These are phyloP conservation scores for Petromus typicus DNA, from an alignment of 2,113 vertebrate species.

Conservation along the genomic window DNA sequence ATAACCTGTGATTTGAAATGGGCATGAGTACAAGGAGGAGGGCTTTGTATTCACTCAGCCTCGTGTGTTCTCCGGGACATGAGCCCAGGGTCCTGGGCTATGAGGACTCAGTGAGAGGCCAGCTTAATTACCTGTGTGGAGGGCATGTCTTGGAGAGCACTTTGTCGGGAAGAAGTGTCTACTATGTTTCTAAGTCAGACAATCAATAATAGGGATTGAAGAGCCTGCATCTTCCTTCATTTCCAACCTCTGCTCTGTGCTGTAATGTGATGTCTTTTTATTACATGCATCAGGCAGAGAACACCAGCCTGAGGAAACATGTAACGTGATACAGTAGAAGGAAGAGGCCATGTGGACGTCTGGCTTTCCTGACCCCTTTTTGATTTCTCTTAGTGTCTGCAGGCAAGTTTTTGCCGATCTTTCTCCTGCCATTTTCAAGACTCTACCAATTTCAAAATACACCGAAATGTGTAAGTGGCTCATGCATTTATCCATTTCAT, in stretches of 20 bases:
- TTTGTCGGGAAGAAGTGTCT: neutral
- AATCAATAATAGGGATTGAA: neutral
- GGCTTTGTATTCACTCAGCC: neutral
- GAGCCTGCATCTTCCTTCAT: neutral
- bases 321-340: no score
- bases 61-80: neutral
- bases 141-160: neutral
- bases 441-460: neutral
- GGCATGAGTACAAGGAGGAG: neutral
- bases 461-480: neutral
- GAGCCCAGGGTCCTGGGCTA: neutral
- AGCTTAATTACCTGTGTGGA: neutral
- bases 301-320: neutral
- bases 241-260: neutral
- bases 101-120: neutral
- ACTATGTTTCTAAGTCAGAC: neutral
- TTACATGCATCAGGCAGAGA: neutral
- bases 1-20: neutral
- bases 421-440: neutral
- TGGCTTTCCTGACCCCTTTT: neutral
- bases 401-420: neutral
- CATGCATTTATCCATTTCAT: neutral
- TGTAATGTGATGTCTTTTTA: neutral
- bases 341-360: neutral
- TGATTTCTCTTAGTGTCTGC: neutral